Evolutionary conservation across 1,140 invertebrate species (phyloP).

Genomic region (Prorops nasuta): DNA sequence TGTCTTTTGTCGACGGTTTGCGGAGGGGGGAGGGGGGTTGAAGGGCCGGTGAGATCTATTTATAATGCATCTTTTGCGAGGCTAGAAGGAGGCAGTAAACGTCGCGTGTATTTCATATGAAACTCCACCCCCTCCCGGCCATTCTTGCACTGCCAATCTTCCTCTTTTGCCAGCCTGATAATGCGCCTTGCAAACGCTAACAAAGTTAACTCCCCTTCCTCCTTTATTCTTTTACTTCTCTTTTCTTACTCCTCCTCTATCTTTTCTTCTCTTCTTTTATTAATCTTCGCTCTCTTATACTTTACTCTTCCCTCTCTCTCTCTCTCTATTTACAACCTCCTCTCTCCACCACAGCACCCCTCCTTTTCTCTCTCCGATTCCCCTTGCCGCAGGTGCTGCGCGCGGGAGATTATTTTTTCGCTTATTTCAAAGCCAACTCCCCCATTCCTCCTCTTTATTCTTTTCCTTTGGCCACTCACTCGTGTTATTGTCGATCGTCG

Average conservation of each 20-base stretch:
- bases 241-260: not conserved
- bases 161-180: constrained; percentile 16
- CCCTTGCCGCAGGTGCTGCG: too few species aligned
- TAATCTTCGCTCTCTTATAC: not conserved
- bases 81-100: constrained; percentile 53
- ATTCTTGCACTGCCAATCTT: constrained; percentile 49
- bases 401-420: too few species aligned
- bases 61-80: constrained; percentile 47
- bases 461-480: too few species aligned
- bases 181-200: constrained; percentile 7
- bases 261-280: not conserved
- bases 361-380: not conserved
- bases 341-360: not conserved
- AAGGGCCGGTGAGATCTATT: constrained; percentile 44
- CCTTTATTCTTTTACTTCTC: constrained; percentile 17
- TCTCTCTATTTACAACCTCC: not conserved
- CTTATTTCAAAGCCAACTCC: too few species aligned
- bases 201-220: constrained; percentile 17
- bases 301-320: not conserved
- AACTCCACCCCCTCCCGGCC: constrained; percentile 49
- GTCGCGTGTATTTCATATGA: constrained; percentile 58
- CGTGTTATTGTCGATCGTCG: too few species aligned
- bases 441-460: too few species aligned
- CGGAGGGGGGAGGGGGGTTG: not conserved
- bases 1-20: too few species aligned